Evolutionary conservation across 2,888 invertebrate species (phyloP).

Genomic region (Noctua pronuba): DNA sequence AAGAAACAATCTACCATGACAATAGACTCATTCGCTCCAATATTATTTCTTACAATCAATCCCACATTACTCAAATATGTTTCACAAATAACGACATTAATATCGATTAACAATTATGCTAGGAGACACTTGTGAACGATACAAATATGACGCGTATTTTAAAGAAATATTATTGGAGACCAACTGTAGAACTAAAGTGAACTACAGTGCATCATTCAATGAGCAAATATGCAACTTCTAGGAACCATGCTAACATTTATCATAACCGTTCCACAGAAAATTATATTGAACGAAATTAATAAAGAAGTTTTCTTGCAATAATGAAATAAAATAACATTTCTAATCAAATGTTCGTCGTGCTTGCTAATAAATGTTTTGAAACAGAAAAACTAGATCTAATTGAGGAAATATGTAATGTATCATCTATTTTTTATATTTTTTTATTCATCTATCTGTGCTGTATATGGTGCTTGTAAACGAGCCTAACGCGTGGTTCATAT

Average conservation of each 20-base stretch:
- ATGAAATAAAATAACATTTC: slow-evolving; percentile 55
- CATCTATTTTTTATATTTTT: slow-evolving; percentile 36
- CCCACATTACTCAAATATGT: slow-evolving; percentile 38
- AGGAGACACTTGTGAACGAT: not conserved
- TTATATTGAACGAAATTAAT: slow-evolving; percentile 37
- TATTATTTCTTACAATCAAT: slow-evolving; percentile 82
- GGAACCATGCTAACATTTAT: slow-evolving; percentile 65
- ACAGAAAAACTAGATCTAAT: slow-evolving; percentile 76
- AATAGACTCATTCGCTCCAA: slow-evolving; percentile 89
- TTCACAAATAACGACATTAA: not conserved
- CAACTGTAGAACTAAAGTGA: slow-evolving; percentile 68
- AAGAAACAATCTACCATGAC: slow-evolving; percentile 91
- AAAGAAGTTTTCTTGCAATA: slow-evolving; percentile 38
- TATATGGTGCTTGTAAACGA: slow-evolving; percentile 20
- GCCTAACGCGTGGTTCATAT: slow-evolving; percentile 37
- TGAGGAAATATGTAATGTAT: slow-evolving; percentile 77
- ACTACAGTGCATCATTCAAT: slow-evolving; percentile 70
- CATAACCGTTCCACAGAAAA: slow-evolving; percentile 42
- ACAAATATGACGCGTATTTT: slow-evolving; percentile 7
- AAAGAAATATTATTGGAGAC: slow-evolving; percentile 88
- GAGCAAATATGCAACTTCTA: slow-evolving; percentile 58
- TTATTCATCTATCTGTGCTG: slow-evolving; percentile 63
- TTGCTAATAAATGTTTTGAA: slow-evolving; percentile 57
- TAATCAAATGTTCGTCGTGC: slow-evolving; percentile 66
- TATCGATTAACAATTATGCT: slow-evolving; percentile 5